A percentile compares a stretch with the other conserved stretches of the same genome.
These are phyloP conservation scores for Notechis scutatus DNA, from an alignment of 2,113 vertebrate species.

Conservation along the genomic window DNA sequence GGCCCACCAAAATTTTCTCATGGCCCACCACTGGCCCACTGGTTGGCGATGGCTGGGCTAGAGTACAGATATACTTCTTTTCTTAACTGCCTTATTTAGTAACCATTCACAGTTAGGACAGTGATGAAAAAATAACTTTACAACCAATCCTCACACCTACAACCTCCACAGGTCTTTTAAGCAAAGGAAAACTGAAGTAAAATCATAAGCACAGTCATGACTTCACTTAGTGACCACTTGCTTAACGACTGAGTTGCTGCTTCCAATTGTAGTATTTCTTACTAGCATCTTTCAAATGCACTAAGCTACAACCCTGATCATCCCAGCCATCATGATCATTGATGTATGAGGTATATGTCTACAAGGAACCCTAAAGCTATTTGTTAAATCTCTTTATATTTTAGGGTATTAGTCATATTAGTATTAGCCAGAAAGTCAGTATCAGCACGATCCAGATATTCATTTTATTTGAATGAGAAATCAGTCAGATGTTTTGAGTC, in stretches of 20 bases:
- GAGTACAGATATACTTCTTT: background rate
- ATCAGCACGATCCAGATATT: background rate
- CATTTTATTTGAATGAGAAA: background rate
- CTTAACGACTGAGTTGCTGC: background rate
- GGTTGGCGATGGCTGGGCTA: background rate
- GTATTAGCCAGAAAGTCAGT: background rate
- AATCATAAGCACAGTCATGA: background rate
- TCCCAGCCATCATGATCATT: background rate
- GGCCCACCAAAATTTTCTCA: too few relatives aligned
- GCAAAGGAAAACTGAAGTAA: background rate
- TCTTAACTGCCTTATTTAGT: background rate
- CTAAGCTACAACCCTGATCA: background rate
- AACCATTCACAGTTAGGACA: background rate
- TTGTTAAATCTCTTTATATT: background rate
- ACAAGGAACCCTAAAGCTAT: background rate
- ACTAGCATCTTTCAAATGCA: background rate
- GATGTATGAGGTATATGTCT: background rate
- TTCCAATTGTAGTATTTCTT: background rate
- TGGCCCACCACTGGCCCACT: too few relatives aligned
- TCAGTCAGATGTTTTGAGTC: background rate
- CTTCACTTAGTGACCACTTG: background rate
- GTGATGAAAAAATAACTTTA: background rate
- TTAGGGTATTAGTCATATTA: background rate
- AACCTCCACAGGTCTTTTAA: background rate
- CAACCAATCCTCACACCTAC: background rate